Conservation (phyloP, 2,797 vertebrate species). For the Mus minutoides region DNA sequence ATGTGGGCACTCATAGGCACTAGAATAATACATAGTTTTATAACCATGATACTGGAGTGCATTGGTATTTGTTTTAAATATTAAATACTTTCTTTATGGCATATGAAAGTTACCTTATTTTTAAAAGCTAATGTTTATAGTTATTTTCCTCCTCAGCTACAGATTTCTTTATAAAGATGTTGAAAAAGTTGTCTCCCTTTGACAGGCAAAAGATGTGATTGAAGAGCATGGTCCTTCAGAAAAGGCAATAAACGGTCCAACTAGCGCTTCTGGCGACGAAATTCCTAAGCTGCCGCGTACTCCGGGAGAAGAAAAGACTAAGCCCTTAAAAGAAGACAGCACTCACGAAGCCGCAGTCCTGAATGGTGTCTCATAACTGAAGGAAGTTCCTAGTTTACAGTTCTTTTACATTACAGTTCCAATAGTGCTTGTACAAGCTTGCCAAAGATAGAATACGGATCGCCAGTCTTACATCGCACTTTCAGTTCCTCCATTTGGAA, state of each 20-base stretch:
- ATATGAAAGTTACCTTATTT: conserved; percentile 13
- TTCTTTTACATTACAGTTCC: conserved; percentile 95
- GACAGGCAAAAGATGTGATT: conserved; percentile 92
- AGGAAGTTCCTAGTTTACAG: conserved; percentile 91
- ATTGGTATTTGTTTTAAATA: conserved; percentile 43
- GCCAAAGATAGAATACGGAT: conserved; percentile 99
- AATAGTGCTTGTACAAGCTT: conserved; percentile 99
- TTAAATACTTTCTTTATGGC: conserved; percentile 50
- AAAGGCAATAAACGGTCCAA: conserved; percentile 92
- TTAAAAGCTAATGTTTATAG: conserved; percentile 70
- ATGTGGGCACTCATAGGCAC: conserved; percentile 18
- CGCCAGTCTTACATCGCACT: conserved; percentile 95
- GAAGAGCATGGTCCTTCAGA: conserved; percentile 92
- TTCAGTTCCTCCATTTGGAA: conserved; percentile 95
- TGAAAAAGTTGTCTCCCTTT: conserved; percentile 75
- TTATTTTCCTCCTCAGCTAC: conserved; percentile 70
- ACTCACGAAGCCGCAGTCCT: conserved; percentile 92
- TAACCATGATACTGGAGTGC: conserved; percentile 22
- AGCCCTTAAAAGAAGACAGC: conserved; percentile 89
- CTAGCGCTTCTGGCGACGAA: conserved; percentile 87
- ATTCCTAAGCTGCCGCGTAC: conserved; percentile 87
- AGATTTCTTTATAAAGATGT: conserved; percentile 75
- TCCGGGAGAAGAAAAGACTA: conserved; percentile 90
- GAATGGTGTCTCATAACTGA: conserved; percentile 97
- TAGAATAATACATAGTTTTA: conserved; percentile 46